Base-by-base conservation (phyloP, 2,888 invertebrate genomes). In the Andrena camellia region DNA sequence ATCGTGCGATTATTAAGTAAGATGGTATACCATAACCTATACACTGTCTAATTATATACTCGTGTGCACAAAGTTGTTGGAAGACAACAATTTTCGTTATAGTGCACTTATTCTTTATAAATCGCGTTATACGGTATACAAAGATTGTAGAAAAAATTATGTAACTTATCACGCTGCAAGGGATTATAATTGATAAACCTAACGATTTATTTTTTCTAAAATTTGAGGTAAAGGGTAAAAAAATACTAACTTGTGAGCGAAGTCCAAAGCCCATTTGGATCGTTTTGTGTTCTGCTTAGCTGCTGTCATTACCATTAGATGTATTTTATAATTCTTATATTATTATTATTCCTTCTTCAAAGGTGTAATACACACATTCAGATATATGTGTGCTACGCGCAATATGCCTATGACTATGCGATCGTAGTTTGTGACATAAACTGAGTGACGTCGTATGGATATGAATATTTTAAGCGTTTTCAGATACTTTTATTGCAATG, bases 191-290 rank as follows among this genome's bases (percentile, higher is more conserved):
- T 52, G 48, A 2, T 50, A 54, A 72, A 71, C 31, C 10, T 13
- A n/a, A 62, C 3, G 50, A 26, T 54, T 62, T 42, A 20, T n/a
- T 17, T 26, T 4, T 23, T n/a, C 31, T 69, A 13, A 57, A 35
- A 67, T 17, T 57, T 69, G 1, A 48, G 35, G 20, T 26, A 52
- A 52, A 52, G 70, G 35, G 62, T 81, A 84, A 57, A 84, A 57
- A 57, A 57, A 20, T 57, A 92, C 91, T n/a, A 78, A 93, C 93
- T 91, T 93, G 88, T 93, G 92, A 6, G 92, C 87, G 73, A 93
- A 93, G 77, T 93, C 93, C 59, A 93, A 78, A 17, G 92, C 88
- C 93, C 93, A 93, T 69, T 93, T 93, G 5, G 90, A 87, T 67
- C 91, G 92, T 87, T 91, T 93, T 2, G 86, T 80, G 80, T 85